A percentile compares a stretch with the other conserved stretches of the same genome.
Conservation (phyloP, 2,113 vertebrate species). For the Erythrolamprus reginae region DNA sequence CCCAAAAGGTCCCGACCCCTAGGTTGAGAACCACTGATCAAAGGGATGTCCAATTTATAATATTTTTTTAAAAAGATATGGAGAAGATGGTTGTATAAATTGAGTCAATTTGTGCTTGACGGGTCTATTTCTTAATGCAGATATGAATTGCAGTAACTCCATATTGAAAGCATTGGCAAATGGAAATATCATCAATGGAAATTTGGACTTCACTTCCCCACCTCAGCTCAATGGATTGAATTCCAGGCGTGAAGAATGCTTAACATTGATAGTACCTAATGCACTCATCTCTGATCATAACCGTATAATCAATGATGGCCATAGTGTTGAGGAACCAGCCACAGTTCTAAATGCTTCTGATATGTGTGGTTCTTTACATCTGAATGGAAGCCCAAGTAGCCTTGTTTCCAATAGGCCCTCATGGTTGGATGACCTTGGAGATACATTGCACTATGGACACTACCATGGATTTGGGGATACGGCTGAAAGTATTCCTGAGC, state of each 20-base stretch:
- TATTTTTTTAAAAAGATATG: constrained; percentile 29
- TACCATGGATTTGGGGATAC: constrained; percentile 96
- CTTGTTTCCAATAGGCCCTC: constrained; percentile 71
- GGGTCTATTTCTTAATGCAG: constrained; percentile 79
- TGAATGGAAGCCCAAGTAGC: constrained; percentile 78
- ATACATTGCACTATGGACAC: constrained; percentile 85
- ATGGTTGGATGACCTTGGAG: constrained; percentile 71
- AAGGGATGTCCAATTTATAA: constrained; percentile 11
- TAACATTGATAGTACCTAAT: constrained; percentile 38
- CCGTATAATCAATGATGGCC: constrained; percentile 36
- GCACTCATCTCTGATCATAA: constrained; percentile 37
- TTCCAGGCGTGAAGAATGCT: constrained; percentile 50
- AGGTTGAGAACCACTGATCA: too few species aligned
- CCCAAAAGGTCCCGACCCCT: too few species aligned
- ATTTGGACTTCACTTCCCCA: constrained; percentile 62
- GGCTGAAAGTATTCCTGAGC: constrained; percentile 86
- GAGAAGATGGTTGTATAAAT: constrained; percentile 45
- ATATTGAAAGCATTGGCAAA: constrained; percentile 71
- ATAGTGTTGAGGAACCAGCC: constrained; percentile 52
- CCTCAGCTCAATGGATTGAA: constrained; percentile 61
- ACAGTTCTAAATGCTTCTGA: constrained; percentile 53
- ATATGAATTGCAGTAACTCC: constrained; percentile 76
- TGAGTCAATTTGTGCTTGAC: constrained; percentile 70
- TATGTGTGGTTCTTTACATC: constrained; percentile 88
- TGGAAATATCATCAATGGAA: constrained; percentile 72